These are phyloP conservation scores for Coendou prehensilis DNA, from an alignment of 2,797 vertebrate species.

Conservation along the genomic window DNA sequence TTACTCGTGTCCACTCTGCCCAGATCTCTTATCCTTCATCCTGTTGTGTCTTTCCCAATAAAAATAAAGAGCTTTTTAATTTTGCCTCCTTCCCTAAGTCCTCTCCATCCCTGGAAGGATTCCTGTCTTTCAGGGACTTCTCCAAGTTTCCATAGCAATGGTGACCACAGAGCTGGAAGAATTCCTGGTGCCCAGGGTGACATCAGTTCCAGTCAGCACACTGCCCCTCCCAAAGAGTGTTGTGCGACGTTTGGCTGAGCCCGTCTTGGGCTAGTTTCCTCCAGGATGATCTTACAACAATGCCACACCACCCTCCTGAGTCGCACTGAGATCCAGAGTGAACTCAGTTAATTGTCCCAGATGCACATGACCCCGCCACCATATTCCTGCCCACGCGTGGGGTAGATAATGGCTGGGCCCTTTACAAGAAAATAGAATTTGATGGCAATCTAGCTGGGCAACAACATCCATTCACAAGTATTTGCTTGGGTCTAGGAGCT, in stretches of 20 bases:
- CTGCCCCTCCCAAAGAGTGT: background rate
- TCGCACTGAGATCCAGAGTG: background rate
- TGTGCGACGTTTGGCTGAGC: background rate
- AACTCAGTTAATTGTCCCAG: background rate
- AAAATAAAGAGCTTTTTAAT: background rate
- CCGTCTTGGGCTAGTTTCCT: background rate
- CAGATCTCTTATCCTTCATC: background rate
- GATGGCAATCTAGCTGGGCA: background rate
- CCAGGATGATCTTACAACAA: background rate
- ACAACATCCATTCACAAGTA: background rate
- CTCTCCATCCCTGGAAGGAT: background rate
- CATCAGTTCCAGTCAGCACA: background rate
- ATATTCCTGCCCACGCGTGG: no score
- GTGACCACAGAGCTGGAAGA: no score
- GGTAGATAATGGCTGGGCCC: background rate
- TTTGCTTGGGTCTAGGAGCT: background rate
- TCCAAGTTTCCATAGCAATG: background rate
- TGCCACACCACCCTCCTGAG: background rate
- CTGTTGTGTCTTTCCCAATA: background rate
- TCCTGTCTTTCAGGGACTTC: background rate
- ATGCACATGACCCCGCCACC: rapidly evolving
- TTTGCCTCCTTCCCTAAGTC: background rate
- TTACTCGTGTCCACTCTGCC: background rate
- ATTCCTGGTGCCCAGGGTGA: no score
- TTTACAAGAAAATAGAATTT: background rate